Evolutionary conservation across 1,140 invertebrate genomes (phyloP).

Genomic region (Drosophila pandora): DNA sequence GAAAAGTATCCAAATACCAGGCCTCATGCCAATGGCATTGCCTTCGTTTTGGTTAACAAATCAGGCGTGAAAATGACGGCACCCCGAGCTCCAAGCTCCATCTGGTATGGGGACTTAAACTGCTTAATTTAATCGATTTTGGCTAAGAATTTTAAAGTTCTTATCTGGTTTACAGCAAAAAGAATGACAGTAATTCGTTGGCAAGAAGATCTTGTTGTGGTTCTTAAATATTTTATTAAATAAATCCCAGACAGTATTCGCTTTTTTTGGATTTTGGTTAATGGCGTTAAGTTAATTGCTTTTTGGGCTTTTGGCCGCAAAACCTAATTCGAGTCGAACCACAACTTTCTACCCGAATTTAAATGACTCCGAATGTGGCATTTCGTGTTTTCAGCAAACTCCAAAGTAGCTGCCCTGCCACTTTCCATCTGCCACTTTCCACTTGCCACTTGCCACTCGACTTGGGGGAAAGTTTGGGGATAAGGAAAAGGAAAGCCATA

Average conservation of each 20-base stretch:
- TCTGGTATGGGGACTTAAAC: constrained; percentile 23
- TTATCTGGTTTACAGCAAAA: constrained; percentile 46
- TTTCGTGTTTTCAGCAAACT: constrained; percentile 34
- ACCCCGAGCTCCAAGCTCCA: constrained; percentile 3
- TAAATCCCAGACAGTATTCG: neutral
- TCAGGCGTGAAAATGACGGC: constrained; percentile 59
- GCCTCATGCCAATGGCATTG: constrained; percentile 17
- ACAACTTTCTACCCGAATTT: constrained; percentile 42
- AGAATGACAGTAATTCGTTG: constrained; percentile 11
- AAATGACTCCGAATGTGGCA: constrained; percentile 36
- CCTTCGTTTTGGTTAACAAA: constrained; percentile 54
- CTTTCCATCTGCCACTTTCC: neutral
- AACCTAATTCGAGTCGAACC: constrained; percentile 35
- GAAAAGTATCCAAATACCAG: constrained; percentile 48
- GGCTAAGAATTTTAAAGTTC: constrained; percentile 45
- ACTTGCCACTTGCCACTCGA: constrained; percentile 1
- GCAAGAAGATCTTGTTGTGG: constrained; percentile 4
- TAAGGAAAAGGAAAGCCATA: constrained; percentile 25
- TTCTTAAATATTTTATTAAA: constrained; percentile 4
- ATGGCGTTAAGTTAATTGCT: constrained; percentile 44
- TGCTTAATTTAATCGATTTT: constrained; percentile 60
- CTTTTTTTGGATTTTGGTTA: constrained; percentile 19
- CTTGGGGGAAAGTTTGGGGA: constrained; percentile 12
- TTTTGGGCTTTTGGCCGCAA: constrained; percentile 32
- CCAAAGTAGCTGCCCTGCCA: constrained; percentile 13